A percentile compares a stretch with the other conserved stretches of the same genome.
Evolutionary conservation across 2,888 invertebrate species (phyloP).

Genomic region (Cacoxenus indagator): DNA sequence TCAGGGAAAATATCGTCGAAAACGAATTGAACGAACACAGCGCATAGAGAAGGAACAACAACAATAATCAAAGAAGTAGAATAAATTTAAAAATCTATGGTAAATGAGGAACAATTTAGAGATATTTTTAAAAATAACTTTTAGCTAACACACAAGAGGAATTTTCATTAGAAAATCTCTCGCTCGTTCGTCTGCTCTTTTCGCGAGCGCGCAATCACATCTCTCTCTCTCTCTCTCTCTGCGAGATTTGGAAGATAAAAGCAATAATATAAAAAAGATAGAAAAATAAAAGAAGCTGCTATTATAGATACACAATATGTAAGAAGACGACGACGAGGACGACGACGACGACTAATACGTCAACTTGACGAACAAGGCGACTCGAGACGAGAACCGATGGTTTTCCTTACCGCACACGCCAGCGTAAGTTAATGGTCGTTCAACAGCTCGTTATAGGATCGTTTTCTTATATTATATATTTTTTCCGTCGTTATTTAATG

Average conservation of each 20-base stretch:
- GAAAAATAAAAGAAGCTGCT: conserved; percentile 32
- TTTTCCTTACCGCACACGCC: neutral
- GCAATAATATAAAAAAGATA: conserved; percentile 38
- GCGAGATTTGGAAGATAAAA: neutral
- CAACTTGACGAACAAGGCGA: neutral
- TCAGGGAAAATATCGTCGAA: neutral
- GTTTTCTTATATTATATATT: neutral
- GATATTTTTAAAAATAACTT: conserved; percentile 68
- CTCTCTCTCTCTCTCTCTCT: neutral
- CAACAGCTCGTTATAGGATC: neutral
- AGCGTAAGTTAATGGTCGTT: neutral
- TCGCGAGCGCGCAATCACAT: conserved; percentile 17
- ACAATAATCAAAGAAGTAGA: conserved; percentile 25
- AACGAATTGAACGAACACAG: neutral
- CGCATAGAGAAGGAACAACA: conserved; percentile 3
- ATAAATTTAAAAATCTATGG: conserved; percentile 38
- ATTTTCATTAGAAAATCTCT: conserved; percentile 56
- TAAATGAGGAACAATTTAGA: conserved; percentile 32
- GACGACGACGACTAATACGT: no score
- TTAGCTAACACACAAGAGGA: conserved; percentile 69
- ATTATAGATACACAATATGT: conserved; percentile 6
- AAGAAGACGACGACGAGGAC: neutral
- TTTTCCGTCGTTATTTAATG: conserved; percentile 12
- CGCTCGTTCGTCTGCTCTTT: conserved; percentile 24
- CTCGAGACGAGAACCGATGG: neutral